Base-by-base conservation (phyloP, 2,113 vertebrate genomes). In the Gavialis gangeticus region DNA sequence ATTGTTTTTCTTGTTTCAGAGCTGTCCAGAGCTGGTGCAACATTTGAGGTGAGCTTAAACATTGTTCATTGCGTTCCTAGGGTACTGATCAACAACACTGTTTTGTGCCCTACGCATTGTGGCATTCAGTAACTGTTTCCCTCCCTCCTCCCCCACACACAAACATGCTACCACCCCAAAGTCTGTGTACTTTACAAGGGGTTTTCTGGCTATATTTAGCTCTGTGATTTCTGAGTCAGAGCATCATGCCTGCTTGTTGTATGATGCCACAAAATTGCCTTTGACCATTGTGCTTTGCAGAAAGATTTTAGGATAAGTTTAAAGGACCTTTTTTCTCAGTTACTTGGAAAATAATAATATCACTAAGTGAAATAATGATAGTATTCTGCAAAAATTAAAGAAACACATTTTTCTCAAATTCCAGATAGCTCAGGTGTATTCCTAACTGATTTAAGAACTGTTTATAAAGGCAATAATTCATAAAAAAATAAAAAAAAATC, bases 1-100 rank as follows among this genome's bases (percentile, higher is more conserved):
- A 6, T 12, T 96, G 25, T 93, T 95, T 97, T 56, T 98, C 96
- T 88, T 64, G 97, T 98, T 97, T 73, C 97, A 99, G 99, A 99
- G 99, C 84, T 99, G 99, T 92, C 98, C 98, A 46, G 99, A 99
- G 46, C 93, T 99, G 97, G 99, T 99, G 79, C 99, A 99, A 75
- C 99, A 99, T 64, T 97, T 99, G 87, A 98, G 99, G 99, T 99
- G 92, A 98, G 99, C 90, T 54, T 0, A 69, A 24, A 2, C 10
- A 5, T 12, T 80, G 58, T 37, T 25, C 37, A 16, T 25, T 25
- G 37, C n/a, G 1, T 83, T 79, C 78, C 2, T 57, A 75, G 62
- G 80, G 60, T 37, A 13, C 1, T 62, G 19, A 22, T 58, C 80
- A 34, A 71, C 22, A 87, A 0, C 82, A 46, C 30, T 94, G 0